These are phyloP conservation scores for Rhadina sibilatrix DNA, from an alignment of 2,113 vertebrate genomes.

Conservation along the genomic window DNA sequence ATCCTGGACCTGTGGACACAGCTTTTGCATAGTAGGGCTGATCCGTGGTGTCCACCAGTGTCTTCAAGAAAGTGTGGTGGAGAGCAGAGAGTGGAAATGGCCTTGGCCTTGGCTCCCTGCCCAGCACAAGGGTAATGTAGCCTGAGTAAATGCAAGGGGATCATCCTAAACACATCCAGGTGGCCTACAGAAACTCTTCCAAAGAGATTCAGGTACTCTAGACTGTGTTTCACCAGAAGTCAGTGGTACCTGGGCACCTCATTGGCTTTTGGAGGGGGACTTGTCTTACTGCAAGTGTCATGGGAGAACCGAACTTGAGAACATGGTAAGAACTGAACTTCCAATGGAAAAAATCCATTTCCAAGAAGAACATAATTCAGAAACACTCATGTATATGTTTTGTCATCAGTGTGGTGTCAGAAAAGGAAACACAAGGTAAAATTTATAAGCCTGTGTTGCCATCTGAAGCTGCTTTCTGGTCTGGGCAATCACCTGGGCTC, in stretches of 20 bases:
- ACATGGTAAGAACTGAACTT: background rate
- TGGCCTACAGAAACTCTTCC: background rate
- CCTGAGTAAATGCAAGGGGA: background rate
- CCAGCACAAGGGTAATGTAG: background rate
- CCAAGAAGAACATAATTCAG: accelerated
- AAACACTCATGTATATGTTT: background rate
- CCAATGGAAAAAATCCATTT: background rate
- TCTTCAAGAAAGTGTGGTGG: background rate
- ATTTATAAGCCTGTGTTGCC: background rate
- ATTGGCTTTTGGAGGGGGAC: background rate
- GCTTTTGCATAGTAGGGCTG: background rate
- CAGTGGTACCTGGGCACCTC: background rate
- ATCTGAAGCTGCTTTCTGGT: background rate
- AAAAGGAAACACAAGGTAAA: background rate
- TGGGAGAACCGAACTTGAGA: accelerated
- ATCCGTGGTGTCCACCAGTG: accelerated
- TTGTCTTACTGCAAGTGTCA: background rate
- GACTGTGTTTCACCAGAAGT: background rate
- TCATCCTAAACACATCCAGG: background rate
- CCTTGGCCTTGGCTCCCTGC: background rate
- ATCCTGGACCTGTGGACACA: background rate
- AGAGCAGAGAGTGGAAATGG: background rate
- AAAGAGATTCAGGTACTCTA: background rate
- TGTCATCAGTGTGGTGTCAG: background rate
- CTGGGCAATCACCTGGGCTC: background rate